Base-by-base conservation (phyloP, 2,888 invertebrate species). In the Drosophila meridionalis region DNA sequence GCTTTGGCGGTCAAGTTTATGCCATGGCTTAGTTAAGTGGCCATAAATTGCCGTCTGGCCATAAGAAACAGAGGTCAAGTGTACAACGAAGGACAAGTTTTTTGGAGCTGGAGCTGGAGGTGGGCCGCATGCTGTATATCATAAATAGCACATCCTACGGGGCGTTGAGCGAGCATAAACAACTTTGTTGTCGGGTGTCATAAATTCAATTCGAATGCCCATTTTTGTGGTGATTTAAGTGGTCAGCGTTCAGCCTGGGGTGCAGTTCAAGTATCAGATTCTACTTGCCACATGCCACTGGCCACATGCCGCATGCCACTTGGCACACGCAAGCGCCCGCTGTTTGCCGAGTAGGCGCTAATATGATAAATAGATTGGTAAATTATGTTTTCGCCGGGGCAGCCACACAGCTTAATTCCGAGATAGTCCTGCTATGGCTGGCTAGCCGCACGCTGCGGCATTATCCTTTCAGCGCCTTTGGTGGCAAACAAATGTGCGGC, bases 291-390 rank as follows among this genome's bases (percentile, higher is more conserved):
- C 55, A 55, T 28, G 36, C 55, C 38, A 20, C 20, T 20, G 20
- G 38, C 38, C 50, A 7, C 50, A 32, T 50, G 50, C 30, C 48
- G 14, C 48, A 12, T 50, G 30, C 48, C 52, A 45, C 28, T 34
- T 55, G 50, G 30, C 32, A n/a, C 50, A 57, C 12, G 45, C 58
- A 20, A 73, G 56, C 71, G 32, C 73, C 72, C 63, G 78, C 70
- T 71, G 78, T 73, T 76, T 76, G 73, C 52, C 71, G 63, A 83
- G 47, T 79, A 73, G 83, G 85, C 78, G 87, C 75, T 89, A 89
- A 87, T 87, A 87, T 87, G 87, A 87, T 87, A 87, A 87, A 87
- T 87, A 89, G 89, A 89, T 87, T 85, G 83, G 80, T 87, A 85
- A 87, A 87, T 87, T 87, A 89, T 87, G 87, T 85, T 87, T 88